These are phyloP conservation scores for Digitonthophagus gazella DNA, from an alignment of 2,888 invertebrate genomes.

Conservation along the genomic window DNA sequence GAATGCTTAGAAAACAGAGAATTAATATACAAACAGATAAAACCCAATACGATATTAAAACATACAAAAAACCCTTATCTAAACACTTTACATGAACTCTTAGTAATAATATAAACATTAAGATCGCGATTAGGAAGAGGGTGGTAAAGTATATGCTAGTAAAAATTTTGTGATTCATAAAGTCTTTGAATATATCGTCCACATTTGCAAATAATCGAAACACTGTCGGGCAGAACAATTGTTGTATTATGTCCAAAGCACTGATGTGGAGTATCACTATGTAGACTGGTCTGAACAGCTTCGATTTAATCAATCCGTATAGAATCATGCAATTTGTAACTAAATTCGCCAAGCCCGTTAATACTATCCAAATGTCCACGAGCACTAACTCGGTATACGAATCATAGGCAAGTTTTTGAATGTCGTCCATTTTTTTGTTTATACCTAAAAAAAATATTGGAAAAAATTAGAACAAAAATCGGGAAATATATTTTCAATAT, in stretches of 20 bases:
- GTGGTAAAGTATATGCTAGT: neutral
- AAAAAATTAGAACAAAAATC: neutral
- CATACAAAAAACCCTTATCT: constrained; percentile 1
- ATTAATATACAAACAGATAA: neutral
- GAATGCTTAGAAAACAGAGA: neutral
- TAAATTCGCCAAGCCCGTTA: neutral
- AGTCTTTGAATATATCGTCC: constrained; percentile 7
- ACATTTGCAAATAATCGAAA: neutral
- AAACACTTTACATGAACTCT: neutral
- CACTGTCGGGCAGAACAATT: constrained; percentile 5
- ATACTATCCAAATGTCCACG: neutral
- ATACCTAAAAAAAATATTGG: constrained; percentile 9
- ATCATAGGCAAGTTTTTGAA: too few relatives aligned
- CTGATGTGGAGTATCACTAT: constrained; percentile 3
- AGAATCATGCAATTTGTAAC: neutral
- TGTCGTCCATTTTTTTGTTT: constrained; percentile 4
- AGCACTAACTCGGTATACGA: too few relatives aligned
- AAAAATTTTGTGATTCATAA: constrained; percentile 1
- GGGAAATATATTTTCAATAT: too few relatives aligned
- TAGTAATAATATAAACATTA: neutral
- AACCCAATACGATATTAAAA: neutral
- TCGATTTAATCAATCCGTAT: neutral
- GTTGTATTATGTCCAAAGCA: neutral
- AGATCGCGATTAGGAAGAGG: neutral
- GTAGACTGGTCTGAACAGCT: neutral